A percentile compares a stretch with the other conserved stretches of the same genome.
Evolutionary conservation across 2,113 vertebrate species (phyloP).

Genomic region (Passer montanus): DNA sequence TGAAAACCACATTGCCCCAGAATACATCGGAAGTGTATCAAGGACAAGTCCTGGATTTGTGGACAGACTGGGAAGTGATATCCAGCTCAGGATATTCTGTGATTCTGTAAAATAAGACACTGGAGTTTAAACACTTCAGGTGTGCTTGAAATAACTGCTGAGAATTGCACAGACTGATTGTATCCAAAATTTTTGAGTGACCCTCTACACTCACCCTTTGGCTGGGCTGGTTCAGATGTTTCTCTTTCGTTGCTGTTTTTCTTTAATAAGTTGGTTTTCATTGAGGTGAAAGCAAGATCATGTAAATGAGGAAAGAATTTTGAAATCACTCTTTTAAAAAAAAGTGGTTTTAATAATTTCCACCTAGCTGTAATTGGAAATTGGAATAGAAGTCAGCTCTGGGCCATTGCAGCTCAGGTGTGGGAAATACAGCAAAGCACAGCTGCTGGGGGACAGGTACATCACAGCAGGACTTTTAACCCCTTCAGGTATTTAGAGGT

Average conservation of each 20-base stretch:
- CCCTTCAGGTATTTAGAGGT: not conserved
- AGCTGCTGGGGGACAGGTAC: not conserved
- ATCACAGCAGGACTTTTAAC: not conserved
- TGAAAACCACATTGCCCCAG: not conserved
- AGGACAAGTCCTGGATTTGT: not conserved
- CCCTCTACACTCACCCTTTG: not conserved
- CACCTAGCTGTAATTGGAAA: not conserved
- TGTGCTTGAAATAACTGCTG: not conserved
- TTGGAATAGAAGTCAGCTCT: not conserved
- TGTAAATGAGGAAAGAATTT: not conserved
- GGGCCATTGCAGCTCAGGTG: fast-evolving
- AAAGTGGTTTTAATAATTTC: not conserved
- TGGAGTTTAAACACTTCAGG: not conserved
- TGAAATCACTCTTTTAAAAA: not conserved
- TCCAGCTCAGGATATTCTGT: not conserved
- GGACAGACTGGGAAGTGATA: not conserved
- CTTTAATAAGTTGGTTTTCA: not conserved
- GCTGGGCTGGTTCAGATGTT: not conserved
- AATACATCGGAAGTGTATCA: not conserved
- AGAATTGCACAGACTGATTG: not conserved
- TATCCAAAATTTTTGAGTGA: not conserved
- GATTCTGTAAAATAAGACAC: not conserved
- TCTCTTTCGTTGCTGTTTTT: not conserved
- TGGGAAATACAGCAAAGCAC: not conserved
- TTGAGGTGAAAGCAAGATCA: not conserved